Conservation (phyloP, 2,888 invertebrate genomes). For the Phengaris arion region DNA sequence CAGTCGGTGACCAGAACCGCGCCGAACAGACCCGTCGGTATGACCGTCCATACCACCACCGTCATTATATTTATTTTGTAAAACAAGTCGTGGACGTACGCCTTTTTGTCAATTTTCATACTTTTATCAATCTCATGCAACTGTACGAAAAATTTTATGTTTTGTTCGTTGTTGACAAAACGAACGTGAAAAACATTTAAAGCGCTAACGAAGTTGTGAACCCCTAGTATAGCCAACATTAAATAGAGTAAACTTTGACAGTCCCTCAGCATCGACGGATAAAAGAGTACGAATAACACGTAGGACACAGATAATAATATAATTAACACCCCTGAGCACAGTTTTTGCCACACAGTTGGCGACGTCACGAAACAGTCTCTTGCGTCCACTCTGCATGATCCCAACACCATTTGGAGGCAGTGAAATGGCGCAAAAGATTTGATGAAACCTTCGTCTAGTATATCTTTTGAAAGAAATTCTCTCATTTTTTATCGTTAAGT, state of each 20-base stretch:
- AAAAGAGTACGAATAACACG: conserved; percentile 32
- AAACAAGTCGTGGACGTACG: conserved; percentile 43
- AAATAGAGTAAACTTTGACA: neutral
- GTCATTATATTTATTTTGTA: conserved; percentile 41
- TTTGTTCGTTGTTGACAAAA: conserved; percentile 50
- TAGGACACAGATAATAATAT: conserved; percentile 32
- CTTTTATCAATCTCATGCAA: conserved; percentile 57
- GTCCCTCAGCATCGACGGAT: neutral
- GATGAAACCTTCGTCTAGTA: conserved; percentile 52
- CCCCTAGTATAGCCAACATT: neutral
- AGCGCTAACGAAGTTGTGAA: conserved; percentile 37
- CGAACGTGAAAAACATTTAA: conserved; percentile 49
- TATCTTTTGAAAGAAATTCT: conserved; percentile 55
- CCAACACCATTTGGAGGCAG: conserved; percentile 48
- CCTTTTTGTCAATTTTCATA: conserved; percentile 51
- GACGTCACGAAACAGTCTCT: conserved; percentile 50
- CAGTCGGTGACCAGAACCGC: neutral
- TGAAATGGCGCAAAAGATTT: conserved; percentile 46
- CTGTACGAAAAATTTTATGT: conserved; percentile 51
- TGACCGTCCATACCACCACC: conserved; percentile 37
- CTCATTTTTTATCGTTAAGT: conserved; percentile 34
- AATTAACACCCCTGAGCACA: conserved; percentile 45
- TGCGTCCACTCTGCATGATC: conserved; percentile 51
- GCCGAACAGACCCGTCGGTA: neutral
- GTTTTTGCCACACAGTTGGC: conserved; percentile 52